phyloP scores from a whole-genome alignment of 2,113 vertebrate species.

The Heteronetta atricapilla region DNA sequence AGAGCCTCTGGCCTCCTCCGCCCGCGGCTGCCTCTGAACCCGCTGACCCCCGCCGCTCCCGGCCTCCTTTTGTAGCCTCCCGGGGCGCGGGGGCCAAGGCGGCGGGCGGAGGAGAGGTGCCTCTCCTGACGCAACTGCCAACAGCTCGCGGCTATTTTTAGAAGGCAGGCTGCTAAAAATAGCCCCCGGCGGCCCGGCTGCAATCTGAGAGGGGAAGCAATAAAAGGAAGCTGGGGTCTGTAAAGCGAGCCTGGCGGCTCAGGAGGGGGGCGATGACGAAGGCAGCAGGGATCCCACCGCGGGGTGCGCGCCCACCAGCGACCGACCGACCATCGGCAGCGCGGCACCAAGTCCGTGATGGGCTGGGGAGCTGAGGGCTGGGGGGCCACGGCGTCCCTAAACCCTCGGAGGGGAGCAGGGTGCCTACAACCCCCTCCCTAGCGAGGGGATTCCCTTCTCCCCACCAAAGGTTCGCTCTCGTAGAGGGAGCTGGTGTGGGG shows the following conservation, averaged over 20 bases:
- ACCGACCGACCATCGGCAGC: neutral
- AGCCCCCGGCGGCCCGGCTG: slow-evolving; percentile 46
- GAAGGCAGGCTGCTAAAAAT: slow-evolving; percentile 77
- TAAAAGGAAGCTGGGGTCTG: slow-evolving; percentile 72
- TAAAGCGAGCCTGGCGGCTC: slow-evolving; percentile 62
- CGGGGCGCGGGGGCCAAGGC: slow-evolving; percentile 21
- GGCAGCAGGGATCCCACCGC: neutral
- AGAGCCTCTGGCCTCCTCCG: slow-evolving; percentile 14
- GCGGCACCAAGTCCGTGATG: neutral
- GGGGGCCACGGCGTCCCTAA: neutral
- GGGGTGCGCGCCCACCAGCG: neutral
- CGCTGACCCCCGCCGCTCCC: slow-evolving; percentile 58
- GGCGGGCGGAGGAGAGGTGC: slow-evolving; percentile 53
- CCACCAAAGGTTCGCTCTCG: neutral
- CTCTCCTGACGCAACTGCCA: slow-evolving; percentile 77
- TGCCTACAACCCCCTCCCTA: neutral
- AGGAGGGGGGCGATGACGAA: slow-evolving; percentile 50
- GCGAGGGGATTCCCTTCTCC: neutral
- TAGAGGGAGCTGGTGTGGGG: neutral
- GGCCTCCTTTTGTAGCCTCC: slow-evolving; percentile 77
- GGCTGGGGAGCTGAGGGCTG: neutral
- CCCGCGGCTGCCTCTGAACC: slow-evolving; percentile 46
- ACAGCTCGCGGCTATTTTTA: slow-evolving; percentile 73
- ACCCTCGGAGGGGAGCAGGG: neutral
- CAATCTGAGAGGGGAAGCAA: slow-evolving; percentile 70